Conservation (phyloP, 2,113 vertebrate species). For the Xenopus borealis region DNA sequence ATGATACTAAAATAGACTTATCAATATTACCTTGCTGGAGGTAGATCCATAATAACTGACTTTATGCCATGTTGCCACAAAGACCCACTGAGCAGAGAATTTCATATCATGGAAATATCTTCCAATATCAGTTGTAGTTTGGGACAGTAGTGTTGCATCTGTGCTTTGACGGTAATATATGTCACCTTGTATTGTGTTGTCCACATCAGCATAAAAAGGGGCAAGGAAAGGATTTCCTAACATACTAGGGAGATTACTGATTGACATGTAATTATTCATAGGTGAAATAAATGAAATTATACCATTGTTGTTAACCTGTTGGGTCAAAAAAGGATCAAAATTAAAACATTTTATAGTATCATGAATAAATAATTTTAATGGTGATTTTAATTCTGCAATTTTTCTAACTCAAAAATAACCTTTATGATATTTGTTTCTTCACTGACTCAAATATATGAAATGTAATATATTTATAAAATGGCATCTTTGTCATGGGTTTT, state of each 20-base stretch:
- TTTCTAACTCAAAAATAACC: too few relatives aligned
- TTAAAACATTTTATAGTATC: too few relatives aligned
- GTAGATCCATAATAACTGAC: constrained; percentile 52
- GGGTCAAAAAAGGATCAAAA: not conserved
- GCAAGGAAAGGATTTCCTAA: constrained; percentile 43
- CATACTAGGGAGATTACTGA: constrained; percentile 43
- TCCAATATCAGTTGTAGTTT: constrained; percentile 54
- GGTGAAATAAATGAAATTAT: constrained; percentile 52
- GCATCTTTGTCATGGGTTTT: too few relatives aligned
- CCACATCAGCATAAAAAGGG: constrained; percentile 57
- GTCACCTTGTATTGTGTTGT: constrained; percentile 47
- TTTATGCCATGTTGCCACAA: constrained; percentile 64
- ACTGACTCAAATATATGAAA: too few relatives aligned
- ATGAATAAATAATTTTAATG: too few relatives aligned
- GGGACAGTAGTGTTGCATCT: accelerated
- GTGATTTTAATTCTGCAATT: too few relatives aligned
- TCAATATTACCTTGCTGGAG: constrained; percentile 48
- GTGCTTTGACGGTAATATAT: constrained; percentile 54
- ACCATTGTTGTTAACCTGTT: constrained; percentile 64
- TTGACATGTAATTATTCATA: not conserved
- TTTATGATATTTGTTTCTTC: too few relatives aligned
- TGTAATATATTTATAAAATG: too few relatives aligned
- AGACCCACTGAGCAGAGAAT: constrained; percentile 51
- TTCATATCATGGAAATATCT: constrained; percentile 39
- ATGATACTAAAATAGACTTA: not conserved